Base-by-base conservation (phyloP, 1,140 invertebrate genomes). In the Drosophila seguyi region DNA sequence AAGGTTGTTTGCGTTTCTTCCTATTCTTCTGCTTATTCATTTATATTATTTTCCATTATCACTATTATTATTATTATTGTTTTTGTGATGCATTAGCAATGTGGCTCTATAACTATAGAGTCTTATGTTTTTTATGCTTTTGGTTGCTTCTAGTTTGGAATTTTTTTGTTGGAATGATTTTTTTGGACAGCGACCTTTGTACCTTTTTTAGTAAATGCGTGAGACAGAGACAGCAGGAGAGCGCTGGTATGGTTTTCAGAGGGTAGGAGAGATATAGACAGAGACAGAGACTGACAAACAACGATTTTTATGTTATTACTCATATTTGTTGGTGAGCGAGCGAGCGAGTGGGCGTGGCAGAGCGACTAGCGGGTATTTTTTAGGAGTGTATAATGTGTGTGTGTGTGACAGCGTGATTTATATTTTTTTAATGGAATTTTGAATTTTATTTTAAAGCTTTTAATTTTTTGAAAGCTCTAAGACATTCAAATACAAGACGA, bases 141-240 rank as follows among this genome's bases (percentile, higher is more conserved):
- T 39, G 29, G 29, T 56, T 72, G 39, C 41, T 58, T 75, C 27
- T 79, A 61, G 27, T 48, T 76, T 58, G n/a, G n/a, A n/a, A 38
- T 22, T 8, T 61, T 22, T 38, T 63, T 77, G 39, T 31, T 59
- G 48, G 38, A 34, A 78, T 71, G 75, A 63, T 61, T 84, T 58
- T 58, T 34, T 80, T 56, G 83, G 75, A 79, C 79, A 78, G 85
- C 84, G 81, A 88, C 84, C 27, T 71, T 77, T 83, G 67, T 11
- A 87, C 84, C 62, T 84, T 88, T 80, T 85, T 88, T 88, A 88
- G 84, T 88, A 84, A 68, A 90, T 88, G 85, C 80, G 82, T 77
- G 73, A 68, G 62, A 76, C 53, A 59, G 77, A 68, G 36, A 59
- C 69, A 68, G 29, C 29, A 52, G 74, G 29, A 68, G 39, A 62